phyloP scores from a whole-genome alignment of 2,888 invertebrate genomes.

The Habrosyne pyritoides region DNA sequence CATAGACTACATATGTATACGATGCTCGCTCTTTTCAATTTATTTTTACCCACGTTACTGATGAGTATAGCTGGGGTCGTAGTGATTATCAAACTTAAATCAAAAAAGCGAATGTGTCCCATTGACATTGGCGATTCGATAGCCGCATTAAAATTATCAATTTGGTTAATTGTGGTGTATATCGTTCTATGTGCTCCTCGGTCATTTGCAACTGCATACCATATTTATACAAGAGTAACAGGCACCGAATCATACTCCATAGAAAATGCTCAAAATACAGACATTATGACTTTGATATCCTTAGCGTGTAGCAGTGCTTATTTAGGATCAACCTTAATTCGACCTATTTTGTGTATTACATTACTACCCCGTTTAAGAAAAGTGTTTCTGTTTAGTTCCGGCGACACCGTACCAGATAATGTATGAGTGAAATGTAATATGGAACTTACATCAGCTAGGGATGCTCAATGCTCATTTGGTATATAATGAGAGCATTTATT shows the following conservation, averaged over 20 bases:
- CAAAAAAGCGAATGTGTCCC: conserved; percentile 44
- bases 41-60: conserved; percentile 65
- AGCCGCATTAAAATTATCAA: conserved; percentile 64
- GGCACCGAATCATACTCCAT: conserved; percentile 43
- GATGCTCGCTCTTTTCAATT: conserved; percentile 67
- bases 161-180: conserved; percentile 64
- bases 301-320: conserved; percentile 28
- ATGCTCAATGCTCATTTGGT: not conserved
- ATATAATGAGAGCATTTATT: not conserved
- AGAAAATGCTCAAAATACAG: conserved; percentile 24
- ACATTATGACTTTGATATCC: conserved; percentile 13
- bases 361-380: conserved; percentile 52
- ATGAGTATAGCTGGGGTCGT: conserved; percentile 53
- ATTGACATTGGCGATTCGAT: conserved; percentile 53
- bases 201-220: conserved; percentile 56
- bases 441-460: not conserved
- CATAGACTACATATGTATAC: conserved; percentile 73
- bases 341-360: conserved; percentile 22
- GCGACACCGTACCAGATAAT: conserved; percentile 36
- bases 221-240: conserved; percentile 50
- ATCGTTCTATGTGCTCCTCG: conserved; percentile 65
- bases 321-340: conserved; percentile 1
- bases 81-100: conserved; percentile 60
- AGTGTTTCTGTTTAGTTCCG: conserved; percentile 51
- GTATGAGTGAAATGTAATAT: conserved; percentile 24